phyloP scores from a whole-genome alignment of 2,113 vertebrate genomes.

The Danionella cerebrum region DNA sequence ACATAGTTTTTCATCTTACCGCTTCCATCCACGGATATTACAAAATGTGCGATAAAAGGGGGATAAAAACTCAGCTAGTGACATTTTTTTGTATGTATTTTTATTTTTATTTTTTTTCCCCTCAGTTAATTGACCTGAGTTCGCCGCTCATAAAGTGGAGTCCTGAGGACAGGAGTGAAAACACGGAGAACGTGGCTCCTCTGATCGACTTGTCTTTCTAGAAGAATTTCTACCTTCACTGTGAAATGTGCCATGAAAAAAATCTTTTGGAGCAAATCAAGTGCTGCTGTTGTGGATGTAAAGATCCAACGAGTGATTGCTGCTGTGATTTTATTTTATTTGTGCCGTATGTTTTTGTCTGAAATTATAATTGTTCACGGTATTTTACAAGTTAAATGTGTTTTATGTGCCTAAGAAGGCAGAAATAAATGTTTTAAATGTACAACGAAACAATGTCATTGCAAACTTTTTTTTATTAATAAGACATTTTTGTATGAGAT shows the following conservation, averaged over 20 bases:
- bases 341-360: conserved; percentile 2
- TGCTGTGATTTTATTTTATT: conserved; percentile 10
- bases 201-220: conserved; percentile 70
- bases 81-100: too few species aligned
- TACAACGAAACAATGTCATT: too few species aligned
- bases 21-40: too few species aligned
- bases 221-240: conserved; percentile 12
- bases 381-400: not conserved
- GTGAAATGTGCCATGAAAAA: not conserved
- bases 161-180: conserved; percentile 60
- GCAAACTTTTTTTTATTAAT: too few species aligned
- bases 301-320: not conserved
- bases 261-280: not conserved
- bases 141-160: conserved; percentile 72
- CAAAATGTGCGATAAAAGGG: too few species aligned
- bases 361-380: conserved; percentile 11
- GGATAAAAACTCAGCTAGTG: too few species aligned
- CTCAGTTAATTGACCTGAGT: conserved; percentile 66
- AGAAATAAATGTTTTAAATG: conserved; percentile 36
- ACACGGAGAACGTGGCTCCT: conserved; percentile 33
- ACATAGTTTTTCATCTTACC: too few species aligned
- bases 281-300: not conserved
- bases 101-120: not conserved
- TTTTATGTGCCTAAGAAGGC: not conserved
- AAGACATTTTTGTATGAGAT: too few species aligned